Evolutionary conservation across 2,797 vertebrate genomes (phyloP).

Genomic region (Falco rusticolus): DNA sequence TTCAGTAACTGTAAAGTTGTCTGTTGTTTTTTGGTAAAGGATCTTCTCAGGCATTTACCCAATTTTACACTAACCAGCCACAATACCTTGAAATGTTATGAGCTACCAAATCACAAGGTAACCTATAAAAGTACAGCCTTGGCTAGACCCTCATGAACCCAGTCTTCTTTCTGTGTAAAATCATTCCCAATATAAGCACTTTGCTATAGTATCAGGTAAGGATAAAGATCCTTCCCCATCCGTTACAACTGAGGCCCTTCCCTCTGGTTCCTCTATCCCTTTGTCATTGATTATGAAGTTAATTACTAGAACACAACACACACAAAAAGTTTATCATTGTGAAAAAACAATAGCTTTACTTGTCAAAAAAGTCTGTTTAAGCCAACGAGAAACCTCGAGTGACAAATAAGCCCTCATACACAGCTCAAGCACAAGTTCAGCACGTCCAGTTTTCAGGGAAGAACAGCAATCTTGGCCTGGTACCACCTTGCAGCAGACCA

Average conservation of each 20-base stretch:
- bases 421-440: neutral
- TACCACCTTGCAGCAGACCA: neutral
- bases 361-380: neutral
- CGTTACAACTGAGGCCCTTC: neutral
- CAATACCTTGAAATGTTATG: neutral
- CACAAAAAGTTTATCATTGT: neutral
- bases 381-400: neutral
- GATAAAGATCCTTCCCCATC: neutral
- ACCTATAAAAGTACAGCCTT: neutral
- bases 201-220: neutral
- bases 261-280: accelerated
- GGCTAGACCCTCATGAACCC: neutral
- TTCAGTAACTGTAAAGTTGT: neutral
- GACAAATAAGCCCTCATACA: neutral
- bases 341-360: neutral
- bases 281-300: neutral
- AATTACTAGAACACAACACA: neutral
- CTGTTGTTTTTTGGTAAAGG: neutral
- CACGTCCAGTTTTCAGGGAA: neutral
- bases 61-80: neutral
- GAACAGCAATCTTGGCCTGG: neutral
- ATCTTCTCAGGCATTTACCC: neutral
- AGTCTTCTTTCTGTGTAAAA: neutral
- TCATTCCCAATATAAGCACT: neutral
- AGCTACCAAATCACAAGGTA: neutral